Conservation (phyloP, 64 coral and sea anemone genomes). For the Pocillopora verrucosa region DNA sequence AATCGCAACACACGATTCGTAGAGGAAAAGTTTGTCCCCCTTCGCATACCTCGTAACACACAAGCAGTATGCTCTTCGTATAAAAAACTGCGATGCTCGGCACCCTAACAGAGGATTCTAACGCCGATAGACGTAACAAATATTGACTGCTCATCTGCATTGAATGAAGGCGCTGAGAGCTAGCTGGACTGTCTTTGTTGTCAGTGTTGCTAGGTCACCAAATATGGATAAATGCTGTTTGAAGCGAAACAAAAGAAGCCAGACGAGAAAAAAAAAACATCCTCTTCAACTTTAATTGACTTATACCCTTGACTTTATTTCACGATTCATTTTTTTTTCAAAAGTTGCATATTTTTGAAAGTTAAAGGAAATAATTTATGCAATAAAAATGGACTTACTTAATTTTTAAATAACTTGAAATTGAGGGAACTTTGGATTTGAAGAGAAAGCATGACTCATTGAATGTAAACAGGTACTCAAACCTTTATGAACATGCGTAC, state of each 20-base stretch:
- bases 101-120: neutral
- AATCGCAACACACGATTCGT: slow-evolving; percentile 66
- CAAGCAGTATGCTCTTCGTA: neutral
- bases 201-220: slow-evolving; percentile 35
- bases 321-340: too few relatives aligned
- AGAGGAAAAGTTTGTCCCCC: neutral
- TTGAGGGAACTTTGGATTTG: too few relatives aligned
- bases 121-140: neutral
- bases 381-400: too few relatives aligned
- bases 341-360: too few relatives aligned
- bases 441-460: too few relatives aligned
- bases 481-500: too few relatives aligned
- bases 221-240: slow-evolving; percentile 25
- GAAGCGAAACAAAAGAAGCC: too few relatives aligned
- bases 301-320: too few relatives aligned
- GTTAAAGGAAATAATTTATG: too few relatives aligned
- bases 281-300: too few relatives aligned
- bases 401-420: too few relatives aligned
- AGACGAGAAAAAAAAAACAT: neutral
- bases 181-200: neutral
- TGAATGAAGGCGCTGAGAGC: neutral
- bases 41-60: slow-evolving; percentile 28
- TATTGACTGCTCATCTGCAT: slow-evolving; percentile 24
- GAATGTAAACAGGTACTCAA: too few relatives aligned
- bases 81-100: neutral